Evolutionary conservation across 2,797 vertebrate genomes (phyloP).

Genomic region (Etheostoma perlongum): DNA sequence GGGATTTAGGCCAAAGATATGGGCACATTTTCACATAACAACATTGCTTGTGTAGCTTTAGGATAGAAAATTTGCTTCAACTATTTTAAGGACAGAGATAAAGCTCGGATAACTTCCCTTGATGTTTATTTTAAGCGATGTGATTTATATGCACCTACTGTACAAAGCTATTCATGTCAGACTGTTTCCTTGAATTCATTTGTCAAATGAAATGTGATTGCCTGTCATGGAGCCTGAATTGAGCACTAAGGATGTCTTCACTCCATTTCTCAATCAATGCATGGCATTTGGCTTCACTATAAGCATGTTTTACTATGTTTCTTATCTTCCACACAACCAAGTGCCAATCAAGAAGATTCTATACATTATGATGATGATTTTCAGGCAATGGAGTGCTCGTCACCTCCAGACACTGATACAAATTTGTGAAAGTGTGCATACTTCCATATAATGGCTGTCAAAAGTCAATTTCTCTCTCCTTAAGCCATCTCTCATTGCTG

Average conservation of each 20-base stretch:
- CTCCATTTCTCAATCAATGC: slow-evolving; percentile 52
- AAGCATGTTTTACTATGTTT: slow-evolving; percentile 56
- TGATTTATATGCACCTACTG: slow-evolving; percentile 44
- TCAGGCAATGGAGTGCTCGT: slow-evolving; percentile 58
- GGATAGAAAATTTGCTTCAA: slow-evolving; percentile 24
- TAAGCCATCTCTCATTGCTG: slow-evolving; percentile 66
- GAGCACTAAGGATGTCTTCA: slow-evolving; percentile 49
- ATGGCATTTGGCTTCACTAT: slow-evolving; percentile 56
- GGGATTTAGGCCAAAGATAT: slow-evolving; percentile 14
- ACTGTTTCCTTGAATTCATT: slow-evolving; percentile 61
- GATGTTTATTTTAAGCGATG: slow-evolving; percentile 58
- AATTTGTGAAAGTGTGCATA: slow-evolving; percentile 70
- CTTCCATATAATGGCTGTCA: slow-evolving; percentile 74
- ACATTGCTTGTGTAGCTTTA: background rate
- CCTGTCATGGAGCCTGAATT: slow-evolving; percentile 56
- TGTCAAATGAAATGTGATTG: slow-evolving; percentile 66
- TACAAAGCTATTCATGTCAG: slow-evolving; percentile 52
- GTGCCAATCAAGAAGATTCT: slow-evolving; percentile 71
- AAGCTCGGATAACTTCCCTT: slow-evolving; percentile 33
- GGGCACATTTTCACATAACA: background rate
- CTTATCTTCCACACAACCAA: slow-evolving; percentile 54
- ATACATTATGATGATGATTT: slow-evolving; percentile 74
- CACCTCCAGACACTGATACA: slow-evolving; percentile 69
- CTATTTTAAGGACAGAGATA: slow-evolving; percentile 37
- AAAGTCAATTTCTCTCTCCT: slow-evolving; percentile 75